Base-by-base conservation (phyloP, 92 coral and sea anemone genomes). In the Palythoa caribaeorum region DNA sequence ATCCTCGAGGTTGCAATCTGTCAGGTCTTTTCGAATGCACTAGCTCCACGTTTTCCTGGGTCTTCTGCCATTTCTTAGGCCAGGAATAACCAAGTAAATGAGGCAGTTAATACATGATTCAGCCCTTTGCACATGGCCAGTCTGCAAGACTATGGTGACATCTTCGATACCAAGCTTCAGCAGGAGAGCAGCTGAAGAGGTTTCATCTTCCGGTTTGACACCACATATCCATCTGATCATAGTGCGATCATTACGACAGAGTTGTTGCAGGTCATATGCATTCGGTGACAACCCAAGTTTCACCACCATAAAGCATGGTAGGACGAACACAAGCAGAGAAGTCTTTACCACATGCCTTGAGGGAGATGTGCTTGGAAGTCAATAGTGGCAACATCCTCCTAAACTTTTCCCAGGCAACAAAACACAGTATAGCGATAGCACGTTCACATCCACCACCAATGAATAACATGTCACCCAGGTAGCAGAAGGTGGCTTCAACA, bases 371-470 rank as follows among this genome's bases (percentile, higher is more conserved):
- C 21, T 62, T 62, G 19, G 72, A 66, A 19, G 72, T 66, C 63
- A 55, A 55, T 55, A 55, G 63, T 1, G 52, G 50, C 19, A 72
- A 40, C 20, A 70, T 47, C 47, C 16, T 70, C 47, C 75, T 35
- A 70, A 70, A 70, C 75, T 70, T 70, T 70, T 38, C 77, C 77
- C 77, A 37, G 48, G 77, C 77, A 37, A 72, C 51, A 14, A 52
- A 72, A 72, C 77, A 72, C 77, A 0, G 50, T 37, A 4, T 37
- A 40, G 77, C 77, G 16, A 72, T 36, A 72, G 77, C 77, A 36
- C 1, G 1, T 9, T 62, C 69, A 62, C 69, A 62, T 62, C 69
- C 69, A 62, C 69, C 20, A 62, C 69, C 69, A 62, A 17, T 20
- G 5, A 17, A 62, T 62, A 62, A 62, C 9, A 62, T 62, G 69